A percentile compares a stretch with the other conserved stretches of the same genome.
Conservation (phyloP, 2,888 invertebrate genomes). For the Homarus gammarus region DNA sequence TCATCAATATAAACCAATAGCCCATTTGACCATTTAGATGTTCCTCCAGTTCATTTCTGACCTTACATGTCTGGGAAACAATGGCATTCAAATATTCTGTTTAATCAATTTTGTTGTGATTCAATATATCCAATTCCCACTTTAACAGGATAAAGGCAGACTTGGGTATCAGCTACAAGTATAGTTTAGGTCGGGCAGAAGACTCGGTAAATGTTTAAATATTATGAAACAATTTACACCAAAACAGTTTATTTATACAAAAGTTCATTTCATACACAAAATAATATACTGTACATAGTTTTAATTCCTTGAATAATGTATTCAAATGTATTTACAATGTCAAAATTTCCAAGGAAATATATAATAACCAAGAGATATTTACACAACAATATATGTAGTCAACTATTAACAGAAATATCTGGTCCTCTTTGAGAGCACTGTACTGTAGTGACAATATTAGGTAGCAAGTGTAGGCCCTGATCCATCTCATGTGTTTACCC, state of each 20-base stretch:
- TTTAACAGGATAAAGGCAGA: too few species aligned
- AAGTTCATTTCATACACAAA: constrained; percentile 63
- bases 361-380: constrained; percentile 20
- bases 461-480: not conserved
- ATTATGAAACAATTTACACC: not conserved
- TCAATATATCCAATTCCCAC: too few species aligned
- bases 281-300: constrained; percentile 63
- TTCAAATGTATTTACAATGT: constrained; percentile 37
- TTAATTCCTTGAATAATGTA: constrained; percentile 4
- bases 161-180: too few species aligned
- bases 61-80: too few species aligned
- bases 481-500: not conserved
- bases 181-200: too few species aligned
- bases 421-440: not conserved
- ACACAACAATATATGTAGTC: constrained; percentile 17
- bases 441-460: not conserved
- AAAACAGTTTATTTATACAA: constrained; percentile 66
- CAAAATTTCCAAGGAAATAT: not conserved
- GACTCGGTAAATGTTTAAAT: constrained; percentile 5
- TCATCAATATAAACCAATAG: too few species aligned
- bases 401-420: constrained; percentile 6
- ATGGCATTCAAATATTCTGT: too few species aligned
- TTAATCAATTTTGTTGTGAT: too few species aligned
- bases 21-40: too few species aligned
- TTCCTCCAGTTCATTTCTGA: too few species aligned